Evolutionary conservation across 2,888 invertebrate genomes (phyloP).

Genomic region (Pristionchus exspectatus): DNA sequence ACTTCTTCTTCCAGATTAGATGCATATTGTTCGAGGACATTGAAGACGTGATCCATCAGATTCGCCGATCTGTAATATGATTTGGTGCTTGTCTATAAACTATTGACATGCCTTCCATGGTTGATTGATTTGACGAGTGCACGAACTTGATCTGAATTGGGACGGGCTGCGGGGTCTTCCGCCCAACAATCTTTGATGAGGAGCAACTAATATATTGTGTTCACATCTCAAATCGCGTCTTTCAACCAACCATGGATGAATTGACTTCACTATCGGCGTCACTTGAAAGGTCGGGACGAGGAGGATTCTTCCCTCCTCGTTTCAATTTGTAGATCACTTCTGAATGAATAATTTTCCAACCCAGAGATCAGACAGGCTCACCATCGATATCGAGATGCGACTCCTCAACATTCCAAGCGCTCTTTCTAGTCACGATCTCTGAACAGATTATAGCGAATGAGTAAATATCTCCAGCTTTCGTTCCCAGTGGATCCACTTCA

Average conservation of each 20-base stretch:
- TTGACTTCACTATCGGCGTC: constrained; percentile 53
- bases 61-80: constrained; percentile 57
- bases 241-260: constrained; percentile 28
- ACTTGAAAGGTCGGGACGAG: constrained; percentile 16
- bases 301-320: neutral
- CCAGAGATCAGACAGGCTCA: neutral
- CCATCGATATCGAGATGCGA: constrained; percentile 63
- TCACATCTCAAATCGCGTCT: too few relatives aligned
- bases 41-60: constrained; percentile 75
- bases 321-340: constrained; percentile 54
- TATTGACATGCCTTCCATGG: constrained; percentile 23
- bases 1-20: constrained; percentile 71
- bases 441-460: constrained; percentile 76
- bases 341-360: neutral
- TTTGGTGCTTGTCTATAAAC: too few relatives aligned
- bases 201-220: neutral
- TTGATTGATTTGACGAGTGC: constrained; percentile 44
- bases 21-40: constrained; percentile 71
- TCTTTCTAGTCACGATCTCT: constrained; percentile 74
- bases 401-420: constrained; percentile 73
- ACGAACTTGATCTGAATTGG: constrained; percentile 8
- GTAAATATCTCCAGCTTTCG: constrained; percentile 70
- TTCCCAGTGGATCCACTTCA: constrained; percentile 58
- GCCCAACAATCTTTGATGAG: constrained; percentile 56
- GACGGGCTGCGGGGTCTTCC: constrained; percentile 41